A percentile compares a stretch with the other conserved stretches of the same genome.
phyloP scores from a whole-genome alignment of 23 tunicate species.

The Aplidium turbinatum region DNA sequence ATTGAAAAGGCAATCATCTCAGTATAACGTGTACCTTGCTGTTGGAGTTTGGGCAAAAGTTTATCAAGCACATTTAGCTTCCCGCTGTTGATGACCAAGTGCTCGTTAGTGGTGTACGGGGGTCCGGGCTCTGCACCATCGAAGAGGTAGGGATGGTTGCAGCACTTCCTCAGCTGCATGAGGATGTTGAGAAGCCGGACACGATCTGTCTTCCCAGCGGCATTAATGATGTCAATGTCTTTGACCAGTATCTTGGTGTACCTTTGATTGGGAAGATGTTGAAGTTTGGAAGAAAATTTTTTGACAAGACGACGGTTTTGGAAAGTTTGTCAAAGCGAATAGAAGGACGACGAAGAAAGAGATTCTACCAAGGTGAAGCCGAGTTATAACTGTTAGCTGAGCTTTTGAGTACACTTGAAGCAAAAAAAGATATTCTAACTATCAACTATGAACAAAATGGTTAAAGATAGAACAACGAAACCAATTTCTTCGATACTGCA shows the following conservation, averaged over 20 bases:
- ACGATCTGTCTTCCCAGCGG: constrained; percentile 92
- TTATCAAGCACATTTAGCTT: constrained; percentile 87
- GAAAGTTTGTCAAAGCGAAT: no score
- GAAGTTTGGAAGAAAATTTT: not conserved
- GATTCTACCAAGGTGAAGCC: no score
- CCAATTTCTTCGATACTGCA: no score
- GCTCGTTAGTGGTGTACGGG: constrained; percentile 97
- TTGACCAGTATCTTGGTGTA: constrained; percentile 97
- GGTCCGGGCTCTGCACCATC: constrained; percentile 99
- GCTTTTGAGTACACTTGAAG: not conserved
- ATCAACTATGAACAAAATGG: no score
- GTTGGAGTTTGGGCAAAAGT: constrained; percentile 79
- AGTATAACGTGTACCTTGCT: constrained; percentile 45
- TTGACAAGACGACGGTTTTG: not conserved
- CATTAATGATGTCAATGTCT: constrained; percentile 96
- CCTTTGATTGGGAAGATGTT: constrained; percentile 18
- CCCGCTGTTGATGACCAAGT: constrained; percentile 86
- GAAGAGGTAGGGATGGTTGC: constrained; percentile 97
- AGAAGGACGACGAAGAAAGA: no score
- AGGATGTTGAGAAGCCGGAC: constrained; percentile 94
- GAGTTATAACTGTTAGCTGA: no score
- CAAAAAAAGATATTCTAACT: no score
- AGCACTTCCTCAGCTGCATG: constrained; percentile 97
- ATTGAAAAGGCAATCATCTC: not conserved
- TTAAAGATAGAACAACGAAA: no score